These are phyloP conservation scores for Lepetodrilus schrolli DNA, from an alignment of 2,888 invertebrate species.

Conservation along the genomic window DNA sequence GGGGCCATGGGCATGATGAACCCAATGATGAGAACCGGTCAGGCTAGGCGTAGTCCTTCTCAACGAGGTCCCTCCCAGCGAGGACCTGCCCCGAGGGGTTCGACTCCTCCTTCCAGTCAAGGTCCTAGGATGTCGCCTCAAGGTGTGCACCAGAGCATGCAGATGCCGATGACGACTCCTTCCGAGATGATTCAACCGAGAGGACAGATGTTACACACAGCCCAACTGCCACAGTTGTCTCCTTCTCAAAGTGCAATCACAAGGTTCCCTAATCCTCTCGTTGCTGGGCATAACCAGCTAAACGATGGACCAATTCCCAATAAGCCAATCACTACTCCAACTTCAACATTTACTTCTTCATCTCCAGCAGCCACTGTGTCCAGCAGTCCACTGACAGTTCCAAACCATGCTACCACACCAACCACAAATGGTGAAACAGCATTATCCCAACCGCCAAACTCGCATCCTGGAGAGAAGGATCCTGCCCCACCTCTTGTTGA, in stretches of 20 bases:
- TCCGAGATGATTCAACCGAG: neutral
- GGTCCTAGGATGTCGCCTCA: slow-evolving; percentile 11
- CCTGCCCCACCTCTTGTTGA: slow-evolving; percentile 10
- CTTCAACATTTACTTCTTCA: neutral
- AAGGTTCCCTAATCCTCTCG: slow-evolving; percentile 2
- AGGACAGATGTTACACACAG: slow-evolving; percentile 19
- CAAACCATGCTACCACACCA: neutral
- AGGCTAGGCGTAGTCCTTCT: neutral
- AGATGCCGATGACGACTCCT: slow-evolving; percentile 10
- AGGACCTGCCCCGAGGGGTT: neutral
- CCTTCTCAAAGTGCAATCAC: neutral
- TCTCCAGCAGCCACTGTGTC: slow-evolving; percentile 9
- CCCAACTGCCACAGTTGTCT: slow-evolving; percentile 30
- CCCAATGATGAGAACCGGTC: neutral
- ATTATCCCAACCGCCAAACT: neutral
- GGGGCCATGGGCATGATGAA: neutral
- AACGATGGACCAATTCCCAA: neutral
- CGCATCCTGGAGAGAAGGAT: neutral
- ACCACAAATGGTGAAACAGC: slow-evolving; percentile 1
- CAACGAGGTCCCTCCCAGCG: slow-evolving; percentile 14
- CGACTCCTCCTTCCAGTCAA: neutral
- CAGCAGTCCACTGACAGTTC: neutral
- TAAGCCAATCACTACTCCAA: neutral
- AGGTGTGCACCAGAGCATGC: slow-evolving; percentile 15
- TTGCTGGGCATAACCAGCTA: neutral